Evolutionary conservation across 1,140 invertebrate genomes (phyloP).

Genomic region (Caenorhabditis inopinata): DNA sequence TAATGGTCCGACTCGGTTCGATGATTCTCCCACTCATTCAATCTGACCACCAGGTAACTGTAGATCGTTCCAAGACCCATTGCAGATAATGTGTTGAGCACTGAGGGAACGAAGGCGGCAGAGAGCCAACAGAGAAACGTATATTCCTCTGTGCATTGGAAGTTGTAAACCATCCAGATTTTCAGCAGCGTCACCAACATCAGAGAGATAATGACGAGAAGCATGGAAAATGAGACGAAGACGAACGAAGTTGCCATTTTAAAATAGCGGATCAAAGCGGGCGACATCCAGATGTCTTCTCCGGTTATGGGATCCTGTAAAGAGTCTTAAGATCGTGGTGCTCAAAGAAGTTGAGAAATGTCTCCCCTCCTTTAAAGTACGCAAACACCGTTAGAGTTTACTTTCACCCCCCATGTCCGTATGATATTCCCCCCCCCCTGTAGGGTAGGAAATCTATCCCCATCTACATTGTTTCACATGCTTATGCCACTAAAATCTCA

Average conservation of each 20-base stretch:
- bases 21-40: constrained; percentile 45
- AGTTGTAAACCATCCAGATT: constrained; percentile 22
- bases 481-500: too few species aligned
- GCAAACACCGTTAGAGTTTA: too few species aligned
- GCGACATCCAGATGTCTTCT: constrained; percentile 35
- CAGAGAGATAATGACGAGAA: constrained; percentile 30
- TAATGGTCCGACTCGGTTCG: constrained; percentile 37
- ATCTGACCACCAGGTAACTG: neutral
- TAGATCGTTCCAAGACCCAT: constrained; percentile 42
- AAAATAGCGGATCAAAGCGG: neutral
- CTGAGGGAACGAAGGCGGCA: constrained; percentile 30
- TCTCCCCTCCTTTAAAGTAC: too few species aligned
- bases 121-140: constrained; percentile 29
- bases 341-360: neutral
- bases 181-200: constrained; percentile 37
- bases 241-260: constrained; percentile 31
- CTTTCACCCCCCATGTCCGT: too few species aligned
- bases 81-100: constrained; percentile 42
- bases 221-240: constrained; percentile 40
- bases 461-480: too few species aligned
- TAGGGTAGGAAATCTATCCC: too few species aligned
- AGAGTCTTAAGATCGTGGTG: neutral
- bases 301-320: constrained; percentile 31
- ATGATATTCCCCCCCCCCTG: too few species aligned
- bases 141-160: constrained; percentile 34